phyloP scores from a whole-genome alignment of 92 coral and sea anemone species.

The Zoanthus sansibaricus region DNA sequence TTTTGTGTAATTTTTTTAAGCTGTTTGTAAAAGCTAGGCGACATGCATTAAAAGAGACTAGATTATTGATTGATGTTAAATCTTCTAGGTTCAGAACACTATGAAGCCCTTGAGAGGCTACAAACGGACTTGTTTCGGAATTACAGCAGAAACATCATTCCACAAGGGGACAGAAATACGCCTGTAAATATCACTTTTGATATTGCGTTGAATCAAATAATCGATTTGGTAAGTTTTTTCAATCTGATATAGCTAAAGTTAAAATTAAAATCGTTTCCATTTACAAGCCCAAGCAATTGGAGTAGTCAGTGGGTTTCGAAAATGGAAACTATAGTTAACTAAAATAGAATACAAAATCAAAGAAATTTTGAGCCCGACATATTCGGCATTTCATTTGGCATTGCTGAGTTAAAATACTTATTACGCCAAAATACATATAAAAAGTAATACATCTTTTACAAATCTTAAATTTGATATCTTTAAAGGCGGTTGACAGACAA shows the following conservation, averaged over 20 bases:
- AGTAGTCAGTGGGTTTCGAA: not conserved
- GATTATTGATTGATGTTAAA: conserved; percentile 34
- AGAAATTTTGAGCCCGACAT: not conserved
- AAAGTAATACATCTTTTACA: too few species aligned
- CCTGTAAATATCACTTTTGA: conserved; percentile 81
- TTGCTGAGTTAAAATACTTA: not conserved
- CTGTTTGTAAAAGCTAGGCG: not conserved
- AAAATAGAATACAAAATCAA: not conserved
- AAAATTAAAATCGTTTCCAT: not conserved
- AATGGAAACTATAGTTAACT: not conserved
- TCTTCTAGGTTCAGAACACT: conserved; percentile 60
- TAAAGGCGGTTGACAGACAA: not conserved
- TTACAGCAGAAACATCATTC: conserved; percentile 87
- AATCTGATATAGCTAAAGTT: not conserved
- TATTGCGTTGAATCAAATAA: conserved; percentile 87
- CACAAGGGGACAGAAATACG: conserved; percentile 71
- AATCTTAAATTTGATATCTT: not conserved
- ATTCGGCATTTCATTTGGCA: not conserved
- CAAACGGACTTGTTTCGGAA: conserved; percentile 70
- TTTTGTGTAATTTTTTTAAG: conserved; percentile 65
- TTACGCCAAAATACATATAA: not conserved
- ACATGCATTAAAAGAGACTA: not conserved
- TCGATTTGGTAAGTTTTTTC: conserved; percentile 81
- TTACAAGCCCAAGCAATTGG: not conserved
- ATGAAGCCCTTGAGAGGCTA: conserved; percentile 65